Evolutionary conservation across 1,140 invertebrate genomes (phyloP).

Genomic region (Thaumatotibia leucotreta): DNA sequence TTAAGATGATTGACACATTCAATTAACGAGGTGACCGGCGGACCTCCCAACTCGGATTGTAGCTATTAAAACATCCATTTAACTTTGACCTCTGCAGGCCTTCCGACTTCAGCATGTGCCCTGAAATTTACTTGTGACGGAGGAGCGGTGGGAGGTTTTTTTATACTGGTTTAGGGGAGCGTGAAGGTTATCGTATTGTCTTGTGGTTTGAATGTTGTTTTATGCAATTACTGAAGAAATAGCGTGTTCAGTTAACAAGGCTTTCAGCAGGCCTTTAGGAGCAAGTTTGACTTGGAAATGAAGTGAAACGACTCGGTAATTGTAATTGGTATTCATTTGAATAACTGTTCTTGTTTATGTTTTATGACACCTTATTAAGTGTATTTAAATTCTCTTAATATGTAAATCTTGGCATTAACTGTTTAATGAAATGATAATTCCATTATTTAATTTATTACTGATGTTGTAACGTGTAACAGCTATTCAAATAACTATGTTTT

Average conservation of each 20-base stretch:
- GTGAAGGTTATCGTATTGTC: constrained; percentile 45
- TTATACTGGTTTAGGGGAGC: constrained; percentile 37
- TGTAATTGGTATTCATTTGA: background rate
- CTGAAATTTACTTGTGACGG: background rate
- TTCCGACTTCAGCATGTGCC: background rate
- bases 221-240: constrained; percentile 65
- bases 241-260: constrained; percentile 65
- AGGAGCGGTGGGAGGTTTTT: constrained; percentile 24
- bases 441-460: constrained; percentile 11
- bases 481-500: background rate
- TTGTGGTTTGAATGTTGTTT: constrained; percentile 67
- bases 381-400: background rate
- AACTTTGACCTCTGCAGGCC: constrained; percentile 27
- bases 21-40: constrained; percentile 75
- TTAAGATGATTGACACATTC: constrained; percentile 78
- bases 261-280: constrained; percentile 49
- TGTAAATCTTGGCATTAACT: constrained; percentile 2
- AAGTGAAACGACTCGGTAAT: background rate
- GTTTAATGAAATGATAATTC: background rate
- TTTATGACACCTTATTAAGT: background rate
- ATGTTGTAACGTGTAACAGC: background rate
- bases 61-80: constrained; percentile 44
- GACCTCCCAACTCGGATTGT: constrained; percentile 73
- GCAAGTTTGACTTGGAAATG: background rate
- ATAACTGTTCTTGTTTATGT: background rate